Base-by-base conservation (phyloP, 2,113 vertebrate species). In the Varanus komodoensis region DNA sequence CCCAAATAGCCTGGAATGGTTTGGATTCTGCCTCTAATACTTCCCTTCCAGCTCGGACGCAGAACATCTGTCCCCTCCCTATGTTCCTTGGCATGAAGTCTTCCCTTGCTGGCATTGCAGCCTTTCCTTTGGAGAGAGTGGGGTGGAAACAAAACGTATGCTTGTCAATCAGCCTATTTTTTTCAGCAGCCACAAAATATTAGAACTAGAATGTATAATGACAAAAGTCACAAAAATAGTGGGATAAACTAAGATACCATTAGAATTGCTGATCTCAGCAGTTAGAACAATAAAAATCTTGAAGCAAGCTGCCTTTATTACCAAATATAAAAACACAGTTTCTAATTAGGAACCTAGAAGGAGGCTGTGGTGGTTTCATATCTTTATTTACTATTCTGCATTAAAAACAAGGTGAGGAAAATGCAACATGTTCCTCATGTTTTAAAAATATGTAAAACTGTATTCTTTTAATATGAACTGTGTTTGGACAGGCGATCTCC, bases 21-120 rank as follows among this genome's bases (percentile, higher is more conserved):
- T 92, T 4, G 90, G 91, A 79, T 83, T 83, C 23, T 80, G 61
- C 34, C 52, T 1, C 17, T 19, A 44, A 82, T 91, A 86, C 91
- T 83, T 84, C 92, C 0, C 12, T 93, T 81, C 87, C 4, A 0
- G 86, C 87, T 71, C 7, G 74, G 92, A 87, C 92, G 92, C 88
- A 94, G 79, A 57, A 67, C 15, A 14, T 0, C 64, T 61, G 34
- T 54, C 79, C 80, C 84, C 67, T 87, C 73, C 48, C 71, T 89
- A 75, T 86, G 3, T 12, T 89, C 93, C 88, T 94, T 95, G 96
- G 96, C 95, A 95, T 93, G 91, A 82, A 90, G 85, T 91, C 90
- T 67, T 86, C 93, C 88, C 87, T 94, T 89, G 93, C 92, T 95
- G 96, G 94, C 96, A 96, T 94, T 94, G 93, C 94, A 95, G 95